Base-by-base conservation (phyloP, 2,797 vertebrate species). In the Anguilla anguilla region DNA sequence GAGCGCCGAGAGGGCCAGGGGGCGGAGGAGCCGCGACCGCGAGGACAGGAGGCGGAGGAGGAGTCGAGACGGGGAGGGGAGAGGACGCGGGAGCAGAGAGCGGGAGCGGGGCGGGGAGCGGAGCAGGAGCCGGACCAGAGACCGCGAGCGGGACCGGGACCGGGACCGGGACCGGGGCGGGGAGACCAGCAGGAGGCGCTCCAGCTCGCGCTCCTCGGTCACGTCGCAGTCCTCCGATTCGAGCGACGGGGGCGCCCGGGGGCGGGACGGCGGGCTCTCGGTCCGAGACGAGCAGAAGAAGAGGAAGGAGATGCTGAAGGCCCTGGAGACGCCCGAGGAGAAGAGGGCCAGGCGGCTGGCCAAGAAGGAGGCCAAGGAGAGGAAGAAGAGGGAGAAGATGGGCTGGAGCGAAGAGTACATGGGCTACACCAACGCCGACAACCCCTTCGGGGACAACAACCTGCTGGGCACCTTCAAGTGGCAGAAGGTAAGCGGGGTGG, bases 391-490 rank as follows among this genome's bases (percentile, higher is more conserved):
- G 7, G 98, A 99, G 93, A 99, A 99, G 94, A 99, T 99, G 99
- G 98, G 99, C 28, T 99, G 99, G 99, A 98, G 99, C 0, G 98
- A 99, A 91, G 99, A 99, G 90, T 99, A 99, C 91, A 99, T 99
- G 98, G 98, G 99, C 1, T 99, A 99, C 93, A 99, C 98, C 86
- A 99, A 99, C 61, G 98, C 98, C 0, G 98, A 99, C 94, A 99
- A 99, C 90, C 98, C 99, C 0, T 99, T 99, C 0, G 99, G 99
- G 0, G 99, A 99, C 93, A 99, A 99, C 95, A 99, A 99, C 92
- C 94, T 99, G 35, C 92, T 99, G 46, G 99, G 99, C 25, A 97
- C 98, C 15, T 99, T 99, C 91, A 99, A 99, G 90, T 99, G 99
- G 98, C 98, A 97, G 93, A 99, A 99, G 97, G 99, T 98, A 87